Base-by-base conservation (phyloP, 1,140 invertebrate species). In the Meloidogyne floridensis region DNA sequence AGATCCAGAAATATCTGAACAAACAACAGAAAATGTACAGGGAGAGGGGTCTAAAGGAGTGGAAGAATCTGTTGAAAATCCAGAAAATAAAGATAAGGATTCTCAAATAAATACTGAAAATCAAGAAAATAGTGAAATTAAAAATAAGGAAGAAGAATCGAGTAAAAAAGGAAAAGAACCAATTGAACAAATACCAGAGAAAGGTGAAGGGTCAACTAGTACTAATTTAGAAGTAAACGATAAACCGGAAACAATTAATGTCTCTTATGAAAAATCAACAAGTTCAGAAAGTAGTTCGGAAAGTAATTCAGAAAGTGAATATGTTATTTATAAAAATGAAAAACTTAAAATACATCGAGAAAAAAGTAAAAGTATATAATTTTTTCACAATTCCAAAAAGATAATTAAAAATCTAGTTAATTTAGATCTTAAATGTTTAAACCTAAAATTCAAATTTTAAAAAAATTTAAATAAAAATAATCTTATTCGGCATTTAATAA, bases 241-340 rank as follows among this genome's bases (percentile, higher is more conserved):
- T 18, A 5, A n/a, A n/a, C 15, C n/a, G 5, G 56, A 59, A 15
- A 65, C 59, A 65, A 65, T 65, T n/a, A 65, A 65, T 65, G 59
- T 65, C n/a, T 65, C 59, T n/a, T 65, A 65, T 65, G 59, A 65
- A 11, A 11, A 65, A 65, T 65, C 10, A 65, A 18, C 10, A 13
- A 65, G 59, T 65, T 65, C 59, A 65, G 59, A 65, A 65, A 65
- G 7, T 65, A 6, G n/a, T 47, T 47, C 47, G 47, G 47, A 32
- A 32, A 32, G 32, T 32, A 32, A 32, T 32, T 32, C 32, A 32
- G 47, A 47, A 47, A 47, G 47, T n/a, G 59, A 65, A 65, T 5
- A 65, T 65, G n/a, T n/a, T n/a, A 65, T n/a, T 65, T n/a, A 65
- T 65, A 65, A n/a, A n/a, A 65, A 65, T 65, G 15, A n/a, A n/a